Conservation (phyloP, 2,113 vertebrate genomes). For the Pagrus major region DNA sequence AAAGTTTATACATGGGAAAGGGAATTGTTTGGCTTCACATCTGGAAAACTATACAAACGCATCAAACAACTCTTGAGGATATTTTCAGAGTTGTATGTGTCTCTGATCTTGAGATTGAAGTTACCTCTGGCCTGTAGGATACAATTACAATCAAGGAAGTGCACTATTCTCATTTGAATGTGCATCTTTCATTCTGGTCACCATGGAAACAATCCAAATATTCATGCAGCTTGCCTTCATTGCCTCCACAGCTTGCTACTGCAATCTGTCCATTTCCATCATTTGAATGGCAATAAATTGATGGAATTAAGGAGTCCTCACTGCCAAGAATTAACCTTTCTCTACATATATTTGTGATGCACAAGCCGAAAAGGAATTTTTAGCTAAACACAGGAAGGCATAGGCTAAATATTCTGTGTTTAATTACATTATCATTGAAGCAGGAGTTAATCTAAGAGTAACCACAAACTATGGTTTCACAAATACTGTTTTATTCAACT, state of each 20-base stretch:
- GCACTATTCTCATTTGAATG: constrained; percentile 17
- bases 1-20: not conserved
- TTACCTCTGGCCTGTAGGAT: not conserved
- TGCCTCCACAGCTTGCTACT: constrained; percentile 55
- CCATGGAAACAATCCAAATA: constrained; percentile 55
- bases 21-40: not conserved
- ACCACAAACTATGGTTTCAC: not conserved
- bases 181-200: constrained; percentile 34
- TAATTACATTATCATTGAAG: not conserved
- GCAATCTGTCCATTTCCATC: constrained; percentile 65
- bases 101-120: not conserved
- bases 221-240: constrained; percentile 42
- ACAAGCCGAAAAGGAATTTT: not conserved
- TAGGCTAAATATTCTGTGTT: not conserved
- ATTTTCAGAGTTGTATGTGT: not conserved
- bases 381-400: not conserved
- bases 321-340: constrained; percentile 9
- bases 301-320: constrained; percentile 68
- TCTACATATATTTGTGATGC: constrained; percentile 2
- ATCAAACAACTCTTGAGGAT: not conserved
- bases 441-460: not conserved
- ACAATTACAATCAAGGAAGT: not conserved
- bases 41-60: not conserved
- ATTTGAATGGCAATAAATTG: constrained; percentile 49
- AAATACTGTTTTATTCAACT: not conserved